Percentiles rank a stretch among this genome's conserved stretches.
Conservation (phyloP, 1,140 invertebrate species). For the Vanessa tameamea region DNA sequence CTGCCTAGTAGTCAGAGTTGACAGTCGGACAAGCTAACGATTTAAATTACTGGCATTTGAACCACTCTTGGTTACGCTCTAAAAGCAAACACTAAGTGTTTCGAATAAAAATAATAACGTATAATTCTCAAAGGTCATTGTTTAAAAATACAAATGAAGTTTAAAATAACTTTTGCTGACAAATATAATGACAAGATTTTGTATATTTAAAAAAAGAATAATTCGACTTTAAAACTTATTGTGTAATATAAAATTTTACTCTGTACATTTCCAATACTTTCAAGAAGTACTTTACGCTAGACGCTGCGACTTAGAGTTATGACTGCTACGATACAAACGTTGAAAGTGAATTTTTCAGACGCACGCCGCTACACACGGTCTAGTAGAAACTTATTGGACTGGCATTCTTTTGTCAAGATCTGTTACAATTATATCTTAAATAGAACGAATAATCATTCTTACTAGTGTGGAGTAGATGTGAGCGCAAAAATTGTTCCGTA, state of each 20-base stretch:
- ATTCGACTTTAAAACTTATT: too few relatives aligned
- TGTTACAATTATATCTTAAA: too few relatives aligned
- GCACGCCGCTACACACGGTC: slow-evolving; percentile 3
- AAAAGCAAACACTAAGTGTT: slow-evolving; percentile 6
- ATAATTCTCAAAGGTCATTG: background rate
- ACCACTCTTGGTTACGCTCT: slow-evolving; percentile 10
- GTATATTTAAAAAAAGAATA: too few relatives aligned
- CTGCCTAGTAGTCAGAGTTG: background rate
- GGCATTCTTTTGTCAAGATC: too few relatives aligned
- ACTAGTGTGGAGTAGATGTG: too few relatives aligned
- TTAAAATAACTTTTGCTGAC: too few relatives aligned
- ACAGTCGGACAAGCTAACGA: slow-evolving; percentile 4
- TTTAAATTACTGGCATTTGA: slow-evolving; percentile 19
- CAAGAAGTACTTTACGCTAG: background rate
- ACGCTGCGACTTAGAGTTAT: slow-evolving; percentile 10
- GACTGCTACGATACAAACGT: background rate
- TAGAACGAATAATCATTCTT: too few relatives aligned
- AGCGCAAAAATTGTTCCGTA: too few relatives aligned
- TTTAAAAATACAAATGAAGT: background rate
- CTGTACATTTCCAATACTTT: too few relatives aligned
- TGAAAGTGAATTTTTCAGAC: slow-evolving; percentile 21
- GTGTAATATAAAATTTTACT: too few relatives aligned
- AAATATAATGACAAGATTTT: too few relatives aligned
- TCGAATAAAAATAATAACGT: slow-evolving; percentile 6
- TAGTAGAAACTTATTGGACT: background rate